phyloP scores from a whole-genome alignment of 1,140 invertebrate genomes.

The Frieseomelitta varia region DNA sequence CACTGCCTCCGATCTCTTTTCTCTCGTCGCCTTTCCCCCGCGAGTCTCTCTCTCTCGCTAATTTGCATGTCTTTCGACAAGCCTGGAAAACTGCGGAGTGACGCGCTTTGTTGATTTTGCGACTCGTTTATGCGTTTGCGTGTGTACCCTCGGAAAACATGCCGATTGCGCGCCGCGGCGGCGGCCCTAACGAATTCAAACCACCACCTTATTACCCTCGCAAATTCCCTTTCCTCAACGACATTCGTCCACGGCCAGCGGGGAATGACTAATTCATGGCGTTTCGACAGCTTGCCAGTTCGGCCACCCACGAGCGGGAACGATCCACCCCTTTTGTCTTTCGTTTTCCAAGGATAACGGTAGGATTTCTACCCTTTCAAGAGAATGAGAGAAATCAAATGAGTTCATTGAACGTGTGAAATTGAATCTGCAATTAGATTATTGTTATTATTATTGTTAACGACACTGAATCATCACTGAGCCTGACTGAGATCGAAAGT shows the following conservation, averaged over 20 bases:
- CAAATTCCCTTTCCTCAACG: slow-evolving; percentile 9
- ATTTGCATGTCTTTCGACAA: slow-evolving; percentile 40
- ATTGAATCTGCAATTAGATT: too few relatives aligned
- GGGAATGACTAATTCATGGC: background rate
- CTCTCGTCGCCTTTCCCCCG: background rate
- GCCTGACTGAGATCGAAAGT: too few relatives aligned
- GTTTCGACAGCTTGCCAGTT: background rate
- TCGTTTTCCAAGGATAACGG: background rate
- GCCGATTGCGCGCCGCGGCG: background rate
- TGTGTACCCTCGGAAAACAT: slow-evolving; percentile 2
- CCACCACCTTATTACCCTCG: slow-evolving; percentile 8
- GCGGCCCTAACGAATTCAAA: background rate
- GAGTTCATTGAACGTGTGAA: too few relatives aligned
- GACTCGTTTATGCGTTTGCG: slow-evolving; percentile 23
- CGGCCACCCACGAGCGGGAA: too few relatives aligned
- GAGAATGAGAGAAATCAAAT: background rate
- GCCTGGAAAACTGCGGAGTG: background rate
- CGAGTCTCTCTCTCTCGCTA: background rate
- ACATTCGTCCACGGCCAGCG: background rate
- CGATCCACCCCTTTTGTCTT: background rate
- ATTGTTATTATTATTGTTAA: too few relatives aligned
- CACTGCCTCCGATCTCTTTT: background rate
- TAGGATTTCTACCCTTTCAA: background rate
- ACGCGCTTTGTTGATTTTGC: slow-evolving; percentile 24
- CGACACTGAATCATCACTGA: too few relatives aligned